A percentile compares a stretch with the other conserved stretches of the same genome.
Conservation (phyloP, 2,113 vertebrate genomes). For the Charadrius vociferus region DNA sequence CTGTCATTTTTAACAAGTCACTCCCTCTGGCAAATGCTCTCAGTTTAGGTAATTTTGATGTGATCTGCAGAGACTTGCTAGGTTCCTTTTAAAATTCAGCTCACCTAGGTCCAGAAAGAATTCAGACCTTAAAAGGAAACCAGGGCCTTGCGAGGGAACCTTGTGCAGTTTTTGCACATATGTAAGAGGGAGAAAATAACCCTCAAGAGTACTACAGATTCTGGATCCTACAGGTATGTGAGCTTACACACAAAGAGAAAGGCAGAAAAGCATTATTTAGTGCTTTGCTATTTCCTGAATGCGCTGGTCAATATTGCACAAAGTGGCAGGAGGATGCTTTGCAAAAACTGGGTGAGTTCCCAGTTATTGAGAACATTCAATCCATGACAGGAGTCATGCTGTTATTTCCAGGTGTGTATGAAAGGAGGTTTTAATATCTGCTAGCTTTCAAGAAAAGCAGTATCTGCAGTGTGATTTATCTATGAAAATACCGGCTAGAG, state of each 20-base stretch:
- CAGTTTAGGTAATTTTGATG: neutral
- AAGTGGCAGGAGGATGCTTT: neutral
- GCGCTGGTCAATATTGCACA: neutral
- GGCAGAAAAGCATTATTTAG: neutral
- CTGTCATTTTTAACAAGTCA: neutral
- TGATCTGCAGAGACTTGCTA: neutral
- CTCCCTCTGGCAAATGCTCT: neutral
- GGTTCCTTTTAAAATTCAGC: neutral
- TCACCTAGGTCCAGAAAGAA: neutral
- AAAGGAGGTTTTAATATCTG: neutral
- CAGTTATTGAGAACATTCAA: neutral
- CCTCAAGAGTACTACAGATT: neutral
- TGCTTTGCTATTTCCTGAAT: neutral
- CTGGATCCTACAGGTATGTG: neutral
- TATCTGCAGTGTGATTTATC: neutral
- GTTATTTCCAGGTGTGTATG: neutral
- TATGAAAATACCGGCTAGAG: neutral
- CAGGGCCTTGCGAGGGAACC: neutral
- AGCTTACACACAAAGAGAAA: neutral
- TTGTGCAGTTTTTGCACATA: neutral
- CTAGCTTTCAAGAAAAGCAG: neutral
- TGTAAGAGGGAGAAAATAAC: neutral
- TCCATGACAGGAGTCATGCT: neutral
- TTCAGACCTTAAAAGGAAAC: neutral
- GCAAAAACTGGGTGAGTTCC: neutral